Evolutionary conservation across 2,797 vertebrate species (phyloP).

Genomic region (Borostomias antarcticus): DNA sequence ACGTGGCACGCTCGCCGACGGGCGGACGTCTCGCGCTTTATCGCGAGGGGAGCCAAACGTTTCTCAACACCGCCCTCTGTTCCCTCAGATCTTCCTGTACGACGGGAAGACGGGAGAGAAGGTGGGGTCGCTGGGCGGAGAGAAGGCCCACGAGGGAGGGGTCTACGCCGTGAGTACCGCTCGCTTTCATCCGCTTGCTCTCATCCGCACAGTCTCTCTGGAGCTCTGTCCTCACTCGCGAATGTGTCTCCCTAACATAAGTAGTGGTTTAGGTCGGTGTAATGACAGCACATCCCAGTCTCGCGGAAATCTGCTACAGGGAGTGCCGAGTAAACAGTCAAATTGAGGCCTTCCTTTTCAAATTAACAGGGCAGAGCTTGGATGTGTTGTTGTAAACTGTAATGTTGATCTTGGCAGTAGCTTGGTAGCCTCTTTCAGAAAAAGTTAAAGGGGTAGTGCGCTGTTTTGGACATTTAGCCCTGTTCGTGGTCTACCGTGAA

Average conservation of each 20-base stretch:
- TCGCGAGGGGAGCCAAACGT: background rate
- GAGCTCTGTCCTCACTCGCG: background rate
- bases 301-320: background rate
- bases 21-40: too few relatives aligned
- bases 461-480: too few relatives aligned
- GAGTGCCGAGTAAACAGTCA: background rate
- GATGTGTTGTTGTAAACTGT: too few relatives aligned
- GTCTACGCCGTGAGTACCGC: slow-evolving; percentile 96
- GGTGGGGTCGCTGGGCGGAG: slow-evolving; percentile 80
- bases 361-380: slow-evolving; percentile 12
- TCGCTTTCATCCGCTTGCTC: too few relatives aligned
- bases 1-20: too few relatives aligned
- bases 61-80: background rate
- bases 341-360: slow-evolving; percentile 30
- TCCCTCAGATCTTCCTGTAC: slow-evolving; percentile 84
- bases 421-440: too few relatives aligned
- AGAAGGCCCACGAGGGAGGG: slow-evolving; percentile 91
- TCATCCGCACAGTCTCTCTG: background rate
- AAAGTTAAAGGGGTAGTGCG: too few relatives aligned
- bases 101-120: slow-evolving; percentile 87
- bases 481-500: too few relatives aligned
- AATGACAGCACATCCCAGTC: background rate
- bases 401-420: too few relatives aligned
- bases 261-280: background rate
- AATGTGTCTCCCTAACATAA: background rate